Evolutionary conservation across 2,888 invertebrate species (phyloP), one percentile per base, ranked within the genome.

Genomic region (Hydraecia micacea): DNA sequence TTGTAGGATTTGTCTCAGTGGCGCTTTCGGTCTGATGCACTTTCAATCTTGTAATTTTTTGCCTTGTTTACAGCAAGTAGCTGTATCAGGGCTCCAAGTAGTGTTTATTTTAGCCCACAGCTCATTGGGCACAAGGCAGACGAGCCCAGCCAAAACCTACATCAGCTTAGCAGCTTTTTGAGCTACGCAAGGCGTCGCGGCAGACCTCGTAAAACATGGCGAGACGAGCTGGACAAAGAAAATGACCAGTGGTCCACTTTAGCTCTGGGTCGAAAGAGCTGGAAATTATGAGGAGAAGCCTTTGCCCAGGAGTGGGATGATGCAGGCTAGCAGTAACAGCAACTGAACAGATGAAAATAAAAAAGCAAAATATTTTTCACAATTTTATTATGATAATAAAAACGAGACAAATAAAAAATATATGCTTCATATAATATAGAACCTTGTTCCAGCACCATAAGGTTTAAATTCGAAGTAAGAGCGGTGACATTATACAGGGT

Each of bases 361-460:
- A 77, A 77, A 81, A 18, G 0, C 68, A 36, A 1, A 25, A 39
- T 32, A 70, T 58, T 82, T 85, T 85, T 77, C 76, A 77, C 63
- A 85, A 75, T 82, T 87, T 88, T 86, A 87, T 73, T 86, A 83
- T 85, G 55, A 87, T 87, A 88, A 81, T 78, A 69, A 86, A 42
- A 85, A 87, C 60, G 69, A 88, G 83, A 87, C 81, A 83, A 70
- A 81, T 79, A 62, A 80, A 73, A 62, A 80, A 73, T 72, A 67
- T 62, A 66, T 78, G 28, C 21, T 67, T 78, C 11, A 71, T 68
- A 72, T 60, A 72, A 60, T 74, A 83, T 75, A 87, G 80, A 80
- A 86, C 83, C 79, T 42, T 79, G 74, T 82, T 84, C 84, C 81
- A 87, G 84, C 88, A 88, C 86, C 87, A 80, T 81, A 76, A 74